Percentiles rank a stretch among this genome's conserved stretches.
Conservation (phyloP, 53 echinoderm and acorn worm genomes). For the Temnopleurus reevesii region DNA sequence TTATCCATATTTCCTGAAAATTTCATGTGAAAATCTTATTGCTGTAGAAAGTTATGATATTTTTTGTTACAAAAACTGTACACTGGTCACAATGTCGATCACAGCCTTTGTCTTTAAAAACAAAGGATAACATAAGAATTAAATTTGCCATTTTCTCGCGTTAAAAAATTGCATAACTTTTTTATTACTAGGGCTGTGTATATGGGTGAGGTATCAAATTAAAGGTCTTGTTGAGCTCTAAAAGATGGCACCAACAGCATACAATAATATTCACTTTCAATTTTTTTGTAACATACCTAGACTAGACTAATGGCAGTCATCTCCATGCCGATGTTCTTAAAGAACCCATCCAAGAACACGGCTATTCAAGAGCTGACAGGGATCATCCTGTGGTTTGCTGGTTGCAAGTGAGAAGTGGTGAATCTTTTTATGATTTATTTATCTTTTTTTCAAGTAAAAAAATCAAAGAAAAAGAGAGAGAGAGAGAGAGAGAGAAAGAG, state of each 20-base stretch:
- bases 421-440: too few relatives aligned
- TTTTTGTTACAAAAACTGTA: not conserved
- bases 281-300: constrained; percentile 31
- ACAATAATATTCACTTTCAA: not conserved
- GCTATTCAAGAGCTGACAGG: too few relatives aligned
- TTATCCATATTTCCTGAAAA: constrained; percentile 2
- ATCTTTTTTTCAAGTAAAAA: too few relatives aligned
- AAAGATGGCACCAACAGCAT: not conserved
- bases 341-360: too few relatives aligned
- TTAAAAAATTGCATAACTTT: constrained; percentile 23
- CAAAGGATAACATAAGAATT: not conserved
- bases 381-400: too few relatives aligned
- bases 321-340: too few relatives aligned
- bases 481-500: too few relatives aligned
- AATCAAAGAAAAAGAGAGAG: too few relatives aligned
- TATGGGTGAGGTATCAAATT: not conserved
- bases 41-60: constrained; percentile 16
- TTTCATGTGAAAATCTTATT: not conserved
- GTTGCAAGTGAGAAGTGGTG: too few relatives aligned
- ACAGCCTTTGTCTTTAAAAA: constrained; percentile 24
- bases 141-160: not conserved
- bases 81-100: not conserved
- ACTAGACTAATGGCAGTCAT: too few relatives aligned
- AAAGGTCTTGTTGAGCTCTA: not conserved
- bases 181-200: not conserved